Evolutionary conservation across 2,113 vertebrate genomes (phyloP).

Genomic region (Dendropsophus ebraccatus): DNA sequence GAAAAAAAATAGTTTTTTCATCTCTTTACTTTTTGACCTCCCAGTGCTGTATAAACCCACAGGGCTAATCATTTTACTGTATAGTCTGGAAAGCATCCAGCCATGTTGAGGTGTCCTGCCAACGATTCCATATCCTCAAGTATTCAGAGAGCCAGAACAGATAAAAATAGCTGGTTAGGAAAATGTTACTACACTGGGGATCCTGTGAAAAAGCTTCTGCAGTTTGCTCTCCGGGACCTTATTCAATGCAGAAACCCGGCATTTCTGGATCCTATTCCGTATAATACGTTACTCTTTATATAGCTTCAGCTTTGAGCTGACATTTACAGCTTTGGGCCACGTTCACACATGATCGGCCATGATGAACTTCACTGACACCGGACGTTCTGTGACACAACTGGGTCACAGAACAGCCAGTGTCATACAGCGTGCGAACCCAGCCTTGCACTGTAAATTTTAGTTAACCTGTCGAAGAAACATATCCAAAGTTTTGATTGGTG

Average conservation of each 20-base stretch:
- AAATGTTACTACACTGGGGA: conserved; percentile 60
- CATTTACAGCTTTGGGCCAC: too few relatives aligned
- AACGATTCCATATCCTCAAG: conserved; percentile 47
- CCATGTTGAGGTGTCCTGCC: conserved; percentile 13
- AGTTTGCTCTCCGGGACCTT: neutral
- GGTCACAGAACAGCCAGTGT: too few relatives aligned
- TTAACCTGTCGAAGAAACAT: too few relatives aligned
- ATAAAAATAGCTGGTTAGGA: conserved; percentile 65
- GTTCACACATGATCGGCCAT: too few relatives aligned
- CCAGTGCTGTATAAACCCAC: conserved; percentile 27
- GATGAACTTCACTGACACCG: too few relatives aligned
- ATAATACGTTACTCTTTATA: too few relatives aligned
- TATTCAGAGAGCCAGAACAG: conserved; percentile 53
- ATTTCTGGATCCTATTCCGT: neutral
- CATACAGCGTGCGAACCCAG: too few relatives aligned
- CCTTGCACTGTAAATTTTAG: too few relatives aligned
- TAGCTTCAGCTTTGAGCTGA: too few relatives aligned
- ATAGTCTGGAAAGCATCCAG: conserved; percentile 48
- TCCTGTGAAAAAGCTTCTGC: conserved; percentile 40
- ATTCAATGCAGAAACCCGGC: neutral
- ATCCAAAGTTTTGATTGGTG: too few relatives aligned
- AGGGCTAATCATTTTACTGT: conserved; percentile 2
- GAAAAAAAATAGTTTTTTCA: neutral
- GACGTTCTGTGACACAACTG: too few relatives aligned
- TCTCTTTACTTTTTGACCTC: conserved; percentile 1